Conservation (phyloP, 37 sponge, comb jelly and placozoan species). For the Cliona cf. orientalis region DNA sequence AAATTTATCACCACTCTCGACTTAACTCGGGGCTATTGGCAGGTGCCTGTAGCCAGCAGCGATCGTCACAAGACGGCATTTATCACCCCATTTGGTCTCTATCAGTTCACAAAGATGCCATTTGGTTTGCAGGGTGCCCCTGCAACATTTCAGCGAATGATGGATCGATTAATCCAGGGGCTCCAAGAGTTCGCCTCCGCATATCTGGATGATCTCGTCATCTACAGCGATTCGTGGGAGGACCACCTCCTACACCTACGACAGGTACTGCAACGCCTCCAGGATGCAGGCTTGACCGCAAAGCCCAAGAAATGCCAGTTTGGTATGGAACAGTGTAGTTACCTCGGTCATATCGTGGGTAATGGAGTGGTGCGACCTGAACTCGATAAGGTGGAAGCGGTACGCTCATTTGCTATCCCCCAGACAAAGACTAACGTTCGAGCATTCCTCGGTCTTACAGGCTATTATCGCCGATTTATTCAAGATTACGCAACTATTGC, state of each 20-base stretch:
- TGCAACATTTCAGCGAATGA: constrained; percentile 73
- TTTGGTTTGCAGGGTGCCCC: constrained; percentile 73
- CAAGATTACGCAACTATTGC: constrained; percentile 46
- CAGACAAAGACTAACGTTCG: constrained; percentile 48
- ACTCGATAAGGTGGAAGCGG: constrained; percentile 41
- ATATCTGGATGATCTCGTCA: constrained; percentile 56
- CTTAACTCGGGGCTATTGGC: constrained; percentile 41
- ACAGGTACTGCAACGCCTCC: constrained; percentile 23
- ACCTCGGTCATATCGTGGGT: constrained; percentile 67
- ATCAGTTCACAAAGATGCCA: constrained; percentile 69
- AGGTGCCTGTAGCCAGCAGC: constrained; percentile 41
- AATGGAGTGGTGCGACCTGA: constrained; percentile 35
- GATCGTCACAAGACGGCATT: constrained; percentile 56
- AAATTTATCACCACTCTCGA: constrained; percentile 51
- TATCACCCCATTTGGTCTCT: constrained; percentile 57
- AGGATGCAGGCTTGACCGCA: constrained; percentile 48
- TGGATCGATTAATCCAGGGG: constrained; percentile 52
- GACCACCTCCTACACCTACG: constrained; percentile 47
- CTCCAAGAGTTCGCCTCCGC: constrained; percentile 34
- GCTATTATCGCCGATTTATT: constrained; percentile 59
- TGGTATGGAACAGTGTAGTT: constrained; percentile 35
- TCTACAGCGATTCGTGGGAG: constrained; percentile 39
- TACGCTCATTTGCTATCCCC: constrained; percentile 24
- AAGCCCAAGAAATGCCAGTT: constrained; percentile 59
- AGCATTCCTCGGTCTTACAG: constrained; percentile 48